Percentiles rank a stretch among this genome's conserved stretches.
These are phyloP conservation scores for Poeciliopsis turrubarensis DNA, from an alignment of 2,113 vertebrate species.

Conservation along the genomic window DNA sequence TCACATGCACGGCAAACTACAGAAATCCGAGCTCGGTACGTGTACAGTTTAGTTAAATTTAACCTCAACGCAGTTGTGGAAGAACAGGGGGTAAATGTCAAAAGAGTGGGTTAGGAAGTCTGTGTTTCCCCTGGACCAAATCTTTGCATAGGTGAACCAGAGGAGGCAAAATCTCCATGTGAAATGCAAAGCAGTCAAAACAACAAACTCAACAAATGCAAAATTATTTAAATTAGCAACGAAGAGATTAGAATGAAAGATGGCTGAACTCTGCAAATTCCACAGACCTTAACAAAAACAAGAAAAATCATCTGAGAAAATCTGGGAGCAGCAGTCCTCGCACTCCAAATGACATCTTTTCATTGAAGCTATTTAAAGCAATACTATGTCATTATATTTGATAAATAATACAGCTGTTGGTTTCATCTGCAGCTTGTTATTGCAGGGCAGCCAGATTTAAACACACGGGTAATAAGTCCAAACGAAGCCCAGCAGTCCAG, in stretches of 20 bases:
- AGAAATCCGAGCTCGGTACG: background rate
- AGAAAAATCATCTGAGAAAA: background rate
- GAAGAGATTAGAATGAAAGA: background rate
- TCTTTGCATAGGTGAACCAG: background rate
- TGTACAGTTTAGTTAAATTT: background rate
- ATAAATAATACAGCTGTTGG: background rate
- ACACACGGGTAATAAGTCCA: background rate
- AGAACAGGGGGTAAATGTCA: background rate
- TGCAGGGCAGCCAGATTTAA: too few species aligned
- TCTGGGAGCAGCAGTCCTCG: too few species aligned
- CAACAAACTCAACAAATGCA: background rate
- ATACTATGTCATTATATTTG: background rate
- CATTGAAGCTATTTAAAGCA: background rate
- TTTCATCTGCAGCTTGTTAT: background rate
- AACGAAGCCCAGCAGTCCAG: background rate
- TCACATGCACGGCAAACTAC: background rate
- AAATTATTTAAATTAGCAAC: background rate
- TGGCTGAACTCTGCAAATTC: background rate
- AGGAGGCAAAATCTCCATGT: background rate
- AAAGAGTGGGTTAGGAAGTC: too few species aligned
- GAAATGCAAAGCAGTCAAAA: background rate
- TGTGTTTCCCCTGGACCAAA: background rate
- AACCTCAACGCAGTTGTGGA: background rate
- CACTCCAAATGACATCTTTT: background rate
- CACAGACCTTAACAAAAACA: background rate